Conservation (phyloP, 2,113 vertebrate species). For the Vulpes lagopus region DNA sequence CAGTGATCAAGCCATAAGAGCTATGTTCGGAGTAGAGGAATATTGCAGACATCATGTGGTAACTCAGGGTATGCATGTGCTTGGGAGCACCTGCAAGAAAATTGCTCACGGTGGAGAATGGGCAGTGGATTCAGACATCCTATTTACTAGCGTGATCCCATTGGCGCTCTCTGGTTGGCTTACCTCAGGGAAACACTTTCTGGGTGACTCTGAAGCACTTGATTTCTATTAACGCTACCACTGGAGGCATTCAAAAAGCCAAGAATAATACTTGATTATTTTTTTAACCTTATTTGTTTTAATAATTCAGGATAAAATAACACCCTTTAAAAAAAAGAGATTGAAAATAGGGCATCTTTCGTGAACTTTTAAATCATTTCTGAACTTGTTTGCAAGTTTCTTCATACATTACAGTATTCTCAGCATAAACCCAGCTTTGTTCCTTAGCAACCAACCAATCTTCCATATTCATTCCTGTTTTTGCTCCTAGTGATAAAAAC, state of each 20-base stretch:
- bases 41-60: background rate
- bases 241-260: background rate
- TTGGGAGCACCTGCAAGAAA: background rate
- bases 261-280: background rate
- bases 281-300: background rate
- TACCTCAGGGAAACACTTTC: background rate
- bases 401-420: background rate
- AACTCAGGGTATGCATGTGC: background rate
- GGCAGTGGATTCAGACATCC: background rate
- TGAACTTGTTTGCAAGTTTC: background rate
- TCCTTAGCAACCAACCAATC: background rate
- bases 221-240: background rate
- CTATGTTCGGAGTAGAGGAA: fast-evolving
- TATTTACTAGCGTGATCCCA: background rate
- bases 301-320: background rate
- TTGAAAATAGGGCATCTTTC: background rate
- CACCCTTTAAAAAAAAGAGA: background rate
- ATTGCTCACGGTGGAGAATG: background rate
- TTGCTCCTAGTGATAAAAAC: background rate
- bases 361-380: background rate
- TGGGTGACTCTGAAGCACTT: background rate
- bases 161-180: background rate
- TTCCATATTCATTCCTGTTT: background rate
- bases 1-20: background rate
- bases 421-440: background rate